Evolutionary conservation across 2,113 vertebrate genomes (phyloP).

Genomic region (Bettongia penicillata): DNA sequence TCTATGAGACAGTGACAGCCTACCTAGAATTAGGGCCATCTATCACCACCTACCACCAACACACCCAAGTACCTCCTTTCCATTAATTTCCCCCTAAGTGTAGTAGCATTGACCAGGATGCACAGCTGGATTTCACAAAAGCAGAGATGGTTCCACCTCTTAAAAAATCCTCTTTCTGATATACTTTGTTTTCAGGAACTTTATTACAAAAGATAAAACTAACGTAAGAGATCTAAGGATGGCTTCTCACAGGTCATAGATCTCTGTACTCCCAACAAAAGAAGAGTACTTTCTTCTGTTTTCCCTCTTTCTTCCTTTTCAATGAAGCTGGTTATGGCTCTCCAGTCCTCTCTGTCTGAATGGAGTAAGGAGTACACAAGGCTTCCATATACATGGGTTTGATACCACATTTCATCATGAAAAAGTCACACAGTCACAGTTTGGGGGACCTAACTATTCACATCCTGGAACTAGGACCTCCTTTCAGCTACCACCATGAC

Average conservation of each 20-base stretch:
- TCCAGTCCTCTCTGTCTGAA: too few species aligned
- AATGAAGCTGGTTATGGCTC: not conserved
- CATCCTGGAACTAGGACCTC: not conserved
- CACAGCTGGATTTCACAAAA: not conserved
- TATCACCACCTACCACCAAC: not conserved
- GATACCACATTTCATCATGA: not conserved
- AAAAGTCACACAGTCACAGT: not conserved
- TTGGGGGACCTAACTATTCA: not conserved
- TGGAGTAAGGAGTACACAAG: too few species aligned
- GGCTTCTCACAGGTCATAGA: not conserved
- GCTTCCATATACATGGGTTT: too few species aligned
- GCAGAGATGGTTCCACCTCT: fast-evolving
- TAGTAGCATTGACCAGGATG: not conserved
- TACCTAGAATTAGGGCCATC: not conserved
- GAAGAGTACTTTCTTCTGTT: not conserved
- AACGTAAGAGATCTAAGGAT: not conserved
- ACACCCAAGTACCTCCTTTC: not conserved
- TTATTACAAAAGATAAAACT: not conserved
- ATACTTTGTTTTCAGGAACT: not conserved
- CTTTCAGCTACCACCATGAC: not conserved
- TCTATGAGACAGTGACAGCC: not conserved
- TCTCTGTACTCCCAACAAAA: not conserved
- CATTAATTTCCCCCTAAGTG: not conserved
- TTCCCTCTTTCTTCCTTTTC: not conserved
- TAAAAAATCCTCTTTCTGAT: not conserved